Percentiles rank a stretch among this genome's conserved stretches.
phyloP scores from a whole-genome alignment of 1,140 invertebrate species.

The Aleiodes sp. region DNA sequence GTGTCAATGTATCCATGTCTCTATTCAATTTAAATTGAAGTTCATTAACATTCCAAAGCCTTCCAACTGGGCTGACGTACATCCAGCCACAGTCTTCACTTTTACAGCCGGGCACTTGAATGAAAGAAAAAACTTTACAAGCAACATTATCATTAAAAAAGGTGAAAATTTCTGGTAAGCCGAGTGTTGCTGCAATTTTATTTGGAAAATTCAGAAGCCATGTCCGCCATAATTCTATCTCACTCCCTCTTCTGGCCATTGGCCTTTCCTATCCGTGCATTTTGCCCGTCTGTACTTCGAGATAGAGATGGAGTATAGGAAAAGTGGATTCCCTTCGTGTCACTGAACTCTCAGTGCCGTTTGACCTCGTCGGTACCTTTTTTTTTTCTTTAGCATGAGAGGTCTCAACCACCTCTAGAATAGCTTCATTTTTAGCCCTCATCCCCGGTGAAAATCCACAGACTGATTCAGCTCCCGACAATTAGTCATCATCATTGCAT shows the following conservation, averaged over 20 bases:
- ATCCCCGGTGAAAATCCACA: constrained; percentile 26
- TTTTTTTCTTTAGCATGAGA: constrained; percentile 56
- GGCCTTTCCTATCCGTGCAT: constrained; percentile 12
- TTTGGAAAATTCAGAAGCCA: not conserved
- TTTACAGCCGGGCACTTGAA: too few species aligned
- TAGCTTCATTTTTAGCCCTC: constrained; percentile 41
- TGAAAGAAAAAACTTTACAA: too few species aligned
- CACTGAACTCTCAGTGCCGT: constrained; percentile 58
- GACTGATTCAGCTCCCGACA: constrained; percentile 26
- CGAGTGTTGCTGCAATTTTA: too few species aligned
- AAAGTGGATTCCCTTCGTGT: constrained; percentile 61
- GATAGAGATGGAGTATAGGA: constrained; percentile 31
- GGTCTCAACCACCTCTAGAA: constrained; percentile 56
- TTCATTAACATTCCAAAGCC: constrained; percentile 4
- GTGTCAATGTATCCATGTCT: not conserved
- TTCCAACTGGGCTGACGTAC: not conserved
- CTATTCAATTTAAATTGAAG: constrained; percentile 13
- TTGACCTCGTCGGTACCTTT: constrained; percentile 56
- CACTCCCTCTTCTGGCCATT: not conserved
- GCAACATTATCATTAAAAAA: too few species aligned
- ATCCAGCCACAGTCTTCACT: too few species aligned
- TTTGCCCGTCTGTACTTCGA: not conserved
- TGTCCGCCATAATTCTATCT: constrained; percentile 6
- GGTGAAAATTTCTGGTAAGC: too few species aligned
- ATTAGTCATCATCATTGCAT: constrained; percentile 16